Base-by-base conservation (phyloP, 2,113 vertebrate genomes). In the Tonatia bakeri region DNA sequence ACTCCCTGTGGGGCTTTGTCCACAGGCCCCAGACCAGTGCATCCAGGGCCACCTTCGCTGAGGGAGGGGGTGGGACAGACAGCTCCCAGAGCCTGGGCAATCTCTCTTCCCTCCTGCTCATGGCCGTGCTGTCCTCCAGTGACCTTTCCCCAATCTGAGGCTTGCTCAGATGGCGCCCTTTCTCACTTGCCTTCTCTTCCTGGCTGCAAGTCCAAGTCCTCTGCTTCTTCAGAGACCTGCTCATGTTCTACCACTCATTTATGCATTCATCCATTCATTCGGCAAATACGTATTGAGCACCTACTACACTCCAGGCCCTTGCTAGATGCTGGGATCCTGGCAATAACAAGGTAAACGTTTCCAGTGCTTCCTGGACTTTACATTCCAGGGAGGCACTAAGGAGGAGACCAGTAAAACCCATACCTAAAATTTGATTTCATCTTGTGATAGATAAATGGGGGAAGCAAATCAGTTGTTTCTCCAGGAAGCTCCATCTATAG, bases 1-100 rank as follows among this genome's bases (percentile, higher is more conserved):
- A 88, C 86, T 93, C 86, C 87, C 24, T 15, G 31, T 16, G 67
- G 88, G 45, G 33, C 82, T 96, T 97, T 97, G 95, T 96, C 93
- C 56, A 43, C 72, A 10, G 5, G 85, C 65, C 69, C 54, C 19
- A 43, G 86, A 73, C 69, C 54, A 14, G 33, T 28, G 28, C 45
- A 93, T 87, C 61, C 73, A 24, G 40, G 54, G 69, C 83, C 26
- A 3, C 17, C 2, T n/a, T 90, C 50, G 88, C n/a, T 61, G 33
- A 64, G 79, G 92, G 47, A 50, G 56, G 56, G 70, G 64, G 59
- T 19, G 20, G 38, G 50, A 36, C 52, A 31, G 52, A 79, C 75
- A 31, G 47, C 43, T 92, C 26, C 38, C n/a, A 36, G 64, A 59
- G 56, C 36, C 52, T 75, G 11, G 28, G 56, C 47, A n/a, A 28